phyloP scores from a whole-genome alignment of 1,140 invertebrate genomes.

The Hyphantria cunea region DNA sequence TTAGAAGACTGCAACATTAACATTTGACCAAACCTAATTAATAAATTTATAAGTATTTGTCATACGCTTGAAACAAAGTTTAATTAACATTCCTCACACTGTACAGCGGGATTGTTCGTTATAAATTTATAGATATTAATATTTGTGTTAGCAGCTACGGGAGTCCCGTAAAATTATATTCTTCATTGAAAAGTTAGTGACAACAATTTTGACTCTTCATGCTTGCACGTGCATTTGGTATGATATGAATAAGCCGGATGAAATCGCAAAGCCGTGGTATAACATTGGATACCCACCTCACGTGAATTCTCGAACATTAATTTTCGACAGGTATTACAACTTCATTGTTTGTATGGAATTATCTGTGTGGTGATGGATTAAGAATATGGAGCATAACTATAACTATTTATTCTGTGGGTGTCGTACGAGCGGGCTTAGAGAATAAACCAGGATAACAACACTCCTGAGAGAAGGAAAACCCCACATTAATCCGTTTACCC shows the following conservation, averaged over 20 bases:
- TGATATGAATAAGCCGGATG: constrained; percentile 28
- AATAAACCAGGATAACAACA: too few relatives aligned
- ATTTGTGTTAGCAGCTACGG: constrained; percentile 44
- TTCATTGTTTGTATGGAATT: neutral
- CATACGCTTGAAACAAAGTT: neutral
- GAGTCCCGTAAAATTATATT: constrained; percentile 52
- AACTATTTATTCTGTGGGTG: too few relatives aligned
- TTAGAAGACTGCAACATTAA: too few relatives aligned
- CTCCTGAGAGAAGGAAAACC: too few relatives aligned
- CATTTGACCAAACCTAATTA: too few relatives aligned
- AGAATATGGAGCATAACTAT: too few relatives aligned
- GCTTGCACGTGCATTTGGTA: constrained; percentile 58
- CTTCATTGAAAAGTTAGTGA: constrained; percentile 46
- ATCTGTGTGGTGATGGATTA: too few relatives aligned
- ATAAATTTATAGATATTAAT: too few relatives aligned
- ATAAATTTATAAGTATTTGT: neutral
- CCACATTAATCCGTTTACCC: too few relatives aligned
- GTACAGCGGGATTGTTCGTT: too few relatives aligned
- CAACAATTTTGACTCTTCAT: constrained; percentile 46
- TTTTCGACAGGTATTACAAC: constrained; percentile 49
- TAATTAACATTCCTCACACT: neutral
- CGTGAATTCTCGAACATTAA: constrained; percentile 43
- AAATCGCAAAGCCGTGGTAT: constrained; percentile 33
- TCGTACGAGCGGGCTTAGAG: too few relatives aligned
- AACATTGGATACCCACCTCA: constrained; percentile 46